Evolutionary conservation across 2,113 vertebrate genomes (phyloP).

Genomic region (Zosterops lateralis): DNA sequence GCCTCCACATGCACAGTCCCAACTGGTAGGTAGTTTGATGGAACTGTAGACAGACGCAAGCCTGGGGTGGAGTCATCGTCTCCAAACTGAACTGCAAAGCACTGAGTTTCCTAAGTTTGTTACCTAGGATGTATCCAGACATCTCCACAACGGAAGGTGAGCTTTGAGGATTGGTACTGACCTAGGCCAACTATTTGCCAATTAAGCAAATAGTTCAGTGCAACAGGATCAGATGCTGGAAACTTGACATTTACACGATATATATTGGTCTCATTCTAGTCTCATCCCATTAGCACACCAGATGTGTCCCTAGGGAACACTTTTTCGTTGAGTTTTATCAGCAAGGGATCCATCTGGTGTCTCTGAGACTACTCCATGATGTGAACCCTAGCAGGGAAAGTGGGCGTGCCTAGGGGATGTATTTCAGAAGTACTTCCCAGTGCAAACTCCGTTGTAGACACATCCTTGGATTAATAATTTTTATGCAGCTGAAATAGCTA

Average conservation of each 20-base stretch:
- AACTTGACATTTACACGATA: rapidly evolving
- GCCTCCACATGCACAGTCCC: not conserved
- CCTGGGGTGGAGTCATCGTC: not conserved
- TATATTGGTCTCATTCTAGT: not conserved
- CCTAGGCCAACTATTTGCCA: not conserved
- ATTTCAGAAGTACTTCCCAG: not conserved
- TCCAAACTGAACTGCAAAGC: not conserved
- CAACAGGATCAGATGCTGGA: not conserved
- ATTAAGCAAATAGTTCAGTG: not conserved
- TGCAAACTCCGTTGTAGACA: not conserved
- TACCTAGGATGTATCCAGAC: not conserved
- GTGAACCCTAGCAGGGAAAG: not conserved
- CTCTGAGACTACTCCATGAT: rapidly evolving
- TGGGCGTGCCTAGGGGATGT: not conserved
- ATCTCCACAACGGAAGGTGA: not conserved
- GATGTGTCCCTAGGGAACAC: not conserved
- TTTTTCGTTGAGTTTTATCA: not conserved
- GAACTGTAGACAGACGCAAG: not conserved
- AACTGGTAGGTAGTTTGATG: not conserved
- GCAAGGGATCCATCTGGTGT: not conserved
- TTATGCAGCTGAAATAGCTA: not conserved
- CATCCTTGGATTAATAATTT: not conserved
- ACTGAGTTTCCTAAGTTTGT: not conserved
- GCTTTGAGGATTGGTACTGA: not conserved
- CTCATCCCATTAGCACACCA: not conserved